phyloP scores from a whole-genome alignment of 1,140 invertebrate species.

The Protaetia brevitarsis region DNA sequence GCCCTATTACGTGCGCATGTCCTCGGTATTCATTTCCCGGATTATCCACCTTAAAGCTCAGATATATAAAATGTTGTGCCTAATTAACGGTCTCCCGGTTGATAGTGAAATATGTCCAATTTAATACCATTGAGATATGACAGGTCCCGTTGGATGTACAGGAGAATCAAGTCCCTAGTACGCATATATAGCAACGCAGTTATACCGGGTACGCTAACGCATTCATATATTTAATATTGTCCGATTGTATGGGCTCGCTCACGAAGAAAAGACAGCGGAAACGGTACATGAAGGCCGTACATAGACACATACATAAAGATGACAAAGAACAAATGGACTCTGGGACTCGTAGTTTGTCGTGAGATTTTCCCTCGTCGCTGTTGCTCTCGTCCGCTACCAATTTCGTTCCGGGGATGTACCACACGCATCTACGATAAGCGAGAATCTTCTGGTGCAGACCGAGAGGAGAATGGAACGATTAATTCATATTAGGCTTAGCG shows the following conservation, averaged over 20 bases:
- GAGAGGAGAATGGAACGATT: not conserved
- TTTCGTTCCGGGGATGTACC: not conserved
- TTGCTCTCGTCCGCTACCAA: not conserved
- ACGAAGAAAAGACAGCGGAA: not conserved
- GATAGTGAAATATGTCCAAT: slow-evolving; percentile 5
- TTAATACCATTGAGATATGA: slow-evolving; percentile 10
- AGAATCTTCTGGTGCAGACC: not conserved
- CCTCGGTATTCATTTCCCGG: not conserved
- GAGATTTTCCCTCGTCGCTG: not conserved
- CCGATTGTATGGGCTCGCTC: not conserved
- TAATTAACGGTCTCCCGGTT: not conserved
- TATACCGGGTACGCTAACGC: not conserved
- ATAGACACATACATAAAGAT: not conserved
- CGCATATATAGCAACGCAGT: not conserved
- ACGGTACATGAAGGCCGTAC: not conserved
- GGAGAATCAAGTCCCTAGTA: not conserved
- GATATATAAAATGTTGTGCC: not conserved
- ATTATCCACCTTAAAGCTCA: not conserved
- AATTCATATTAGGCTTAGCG: not conserved
- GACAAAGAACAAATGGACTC: slow-evolving; percentile 12
- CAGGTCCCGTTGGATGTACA: not conserved
- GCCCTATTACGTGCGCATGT: not conserved
- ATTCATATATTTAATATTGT: not conserved
- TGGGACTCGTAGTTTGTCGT: not conserved
- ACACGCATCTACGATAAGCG: not conserved